Evolutionary conservation across 2,888 invertebrate genomes (phyloP).

Genomic region (Subacronicta megacephala): DNA sequence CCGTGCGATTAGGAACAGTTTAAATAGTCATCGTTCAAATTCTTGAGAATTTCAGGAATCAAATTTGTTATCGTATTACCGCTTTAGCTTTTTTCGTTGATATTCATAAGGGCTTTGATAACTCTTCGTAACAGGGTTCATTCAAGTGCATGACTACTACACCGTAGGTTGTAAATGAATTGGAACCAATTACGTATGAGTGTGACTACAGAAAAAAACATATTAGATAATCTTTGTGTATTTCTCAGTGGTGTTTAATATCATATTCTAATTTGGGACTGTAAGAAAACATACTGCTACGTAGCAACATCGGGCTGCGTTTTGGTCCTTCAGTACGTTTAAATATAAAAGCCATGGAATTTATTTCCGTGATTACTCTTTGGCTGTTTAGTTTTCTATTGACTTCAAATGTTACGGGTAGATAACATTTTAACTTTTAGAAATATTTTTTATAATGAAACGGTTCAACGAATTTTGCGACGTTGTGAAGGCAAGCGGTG

Average conservation of each 20-base stretch:
- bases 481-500: not conserved
- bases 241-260: slow-evolving; percentile 25
- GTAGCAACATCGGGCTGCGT: slow-evolving; percentile 2
- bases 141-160: slow-evolving; percentile 34
- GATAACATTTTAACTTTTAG: not conserved
- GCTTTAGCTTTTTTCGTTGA: slow-evolving; percentile 30
- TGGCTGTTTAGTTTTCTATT: not conserved
- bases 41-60: slow-evolving; percentile 42
- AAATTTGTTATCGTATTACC: slow-evolving; percentile 37
- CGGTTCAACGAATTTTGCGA: not conserved
- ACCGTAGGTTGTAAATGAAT: slow-evolving; percentile 20
- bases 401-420: not conserved
- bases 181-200: slow-evolving; percentile 21
- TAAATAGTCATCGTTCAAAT: slow-evolving; percentile 43
- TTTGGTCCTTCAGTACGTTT: slow-evolving; percentile 15
- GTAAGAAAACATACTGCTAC: slow-evolving; percentile 16
- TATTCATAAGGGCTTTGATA: slow-evolving; percentile 25
- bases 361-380: not conserved
- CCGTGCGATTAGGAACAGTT: slow-evolving; percentile 36
- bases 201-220: slow-evolving; percentile 15
- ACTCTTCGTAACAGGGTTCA: slow-evolving; percentile 26
- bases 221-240: slow-evolving; percentile 33
- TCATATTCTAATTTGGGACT: slow-evolving; percentile 33
- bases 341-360: not conserved
- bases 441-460: not conserved